Base-by-base conservation (phyloP, 2,113 vertebrate genomes). In the Orcinus orca region DNA sequence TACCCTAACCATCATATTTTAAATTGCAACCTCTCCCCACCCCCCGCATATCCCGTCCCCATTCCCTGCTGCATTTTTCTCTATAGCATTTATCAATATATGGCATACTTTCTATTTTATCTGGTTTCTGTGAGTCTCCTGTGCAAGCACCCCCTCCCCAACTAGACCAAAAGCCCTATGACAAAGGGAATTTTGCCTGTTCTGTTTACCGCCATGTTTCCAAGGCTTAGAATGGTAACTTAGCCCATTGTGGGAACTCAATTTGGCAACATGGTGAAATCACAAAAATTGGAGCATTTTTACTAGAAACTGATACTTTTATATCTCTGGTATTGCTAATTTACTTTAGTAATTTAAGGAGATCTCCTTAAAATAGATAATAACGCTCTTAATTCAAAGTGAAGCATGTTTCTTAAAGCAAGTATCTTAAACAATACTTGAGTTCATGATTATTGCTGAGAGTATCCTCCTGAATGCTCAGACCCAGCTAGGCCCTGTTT, bases 291-390 rank as follows among this genome's bases (percentile, higher is more conserved):
- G 63, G n/a, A 89, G 31, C 21, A 74, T 74, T 95, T 93, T 92
- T 95, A 60, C 18, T 81, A 70, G 58, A 92, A 95, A 93, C 14
- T 91, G 44, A 17, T 70, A 63, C 85, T 90, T 73, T 31, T 44
- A 93, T 95, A 95, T 94, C 44, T 79, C 15, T 60, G 15, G 1
- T 77, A 65, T 90, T 95, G n/a, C 29, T 96, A 80, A 92, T 84
- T 92, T 84, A 92, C 58, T 36, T 74, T n/a, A 81, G 36, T n/a
- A 80, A 90, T 68, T 94, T 93, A 95, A 87, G 29, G 44, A 97
- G 26, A 94, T 7, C 8, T 73, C 76, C 31, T 95, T 86, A 88
- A 82, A 97, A 62, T 53, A 89, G 81, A 58, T 41, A 80, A 87
- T 89, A 89, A 92, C 38, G 8, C 33, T 80, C 12, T 70, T 7